phyloP scores from a whole-genome alignment of 2,797 vertebrate genomes.

The Eulemur coronatus region DNA sequence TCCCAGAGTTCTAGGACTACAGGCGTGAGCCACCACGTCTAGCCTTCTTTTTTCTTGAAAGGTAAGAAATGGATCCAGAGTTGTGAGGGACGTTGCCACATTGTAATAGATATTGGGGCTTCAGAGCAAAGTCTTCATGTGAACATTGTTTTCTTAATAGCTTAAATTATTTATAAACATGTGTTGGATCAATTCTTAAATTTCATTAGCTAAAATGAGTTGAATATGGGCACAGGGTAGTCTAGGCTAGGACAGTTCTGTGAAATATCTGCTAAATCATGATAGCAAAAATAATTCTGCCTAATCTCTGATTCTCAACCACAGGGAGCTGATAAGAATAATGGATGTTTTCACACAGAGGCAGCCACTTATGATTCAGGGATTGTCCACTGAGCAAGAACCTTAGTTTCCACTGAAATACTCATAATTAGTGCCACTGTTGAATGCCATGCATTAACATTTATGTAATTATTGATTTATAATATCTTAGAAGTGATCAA shows the following conservation, averaged over 20 bases:
- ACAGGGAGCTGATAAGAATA: neutral
- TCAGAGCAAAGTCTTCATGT: neutral
- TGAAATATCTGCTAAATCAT: neutral
- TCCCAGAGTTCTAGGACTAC: too few species aligned
- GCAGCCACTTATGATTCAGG: neutral
- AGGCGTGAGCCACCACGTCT: too few species aligned
- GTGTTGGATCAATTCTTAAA: neutral
- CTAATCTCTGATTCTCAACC: neutral
- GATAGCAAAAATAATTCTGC: neutral
- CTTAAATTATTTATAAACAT: neutral
- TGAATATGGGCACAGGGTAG: neutral
- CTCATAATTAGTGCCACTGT: neutral
- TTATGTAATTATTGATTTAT: neutral
- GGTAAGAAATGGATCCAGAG: neutral
- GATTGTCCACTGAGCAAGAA: neutral
- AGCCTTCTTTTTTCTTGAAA: neutral
- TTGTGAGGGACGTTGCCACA: rapidly evolving
- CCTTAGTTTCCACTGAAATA: neutral
- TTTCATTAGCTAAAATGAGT: neutral
- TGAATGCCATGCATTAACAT: neutral
- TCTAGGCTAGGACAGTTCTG: neutral
- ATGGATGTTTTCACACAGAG: neutral
- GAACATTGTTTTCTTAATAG: neutral
- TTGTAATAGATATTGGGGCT: neutral
- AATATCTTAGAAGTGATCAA: neutral